Percentiles rank a stretch among this genome's conserved stretches.
Conservation (phyloP, 1,140 invertebrate genomes). For the Megalonaias nervosa region DNA sequence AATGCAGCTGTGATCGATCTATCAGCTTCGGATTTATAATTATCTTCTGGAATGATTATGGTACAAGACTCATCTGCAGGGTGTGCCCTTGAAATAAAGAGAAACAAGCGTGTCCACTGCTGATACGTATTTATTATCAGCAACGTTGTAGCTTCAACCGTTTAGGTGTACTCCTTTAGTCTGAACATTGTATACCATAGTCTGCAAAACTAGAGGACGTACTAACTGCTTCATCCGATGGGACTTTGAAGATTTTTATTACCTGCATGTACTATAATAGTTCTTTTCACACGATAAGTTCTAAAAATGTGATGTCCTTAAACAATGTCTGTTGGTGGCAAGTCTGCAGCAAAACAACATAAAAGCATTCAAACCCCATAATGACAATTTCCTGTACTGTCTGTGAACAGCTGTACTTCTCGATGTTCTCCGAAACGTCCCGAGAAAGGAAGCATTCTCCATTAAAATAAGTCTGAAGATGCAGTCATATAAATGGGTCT, state of each 20-base stretch:
- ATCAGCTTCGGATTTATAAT: background rate
- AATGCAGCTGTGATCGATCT: background rate
- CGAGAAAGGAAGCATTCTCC: conserved; percentile 6
- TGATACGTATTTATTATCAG: conserved; percentile 36
- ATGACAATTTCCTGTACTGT: conserved; percentile 9
- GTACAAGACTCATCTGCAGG: background rate
- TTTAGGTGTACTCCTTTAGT: conserved; percentile 27
- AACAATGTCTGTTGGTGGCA: background rate
- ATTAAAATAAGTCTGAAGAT: conserved; percentile 30
- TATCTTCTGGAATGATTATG: conserved; percentile 10
- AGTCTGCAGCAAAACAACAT: conserved; percentile 11
- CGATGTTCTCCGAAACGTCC: background rate
- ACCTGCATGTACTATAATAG: conserved; percentile 19
- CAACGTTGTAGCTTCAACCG: conserved; percentile 11
- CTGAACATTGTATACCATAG: conserved; percentile 27
- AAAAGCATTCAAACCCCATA: background rate
- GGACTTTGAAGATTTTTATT: conserved; percentile 30
- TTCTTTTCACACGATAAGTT: conserved; percentile 29
- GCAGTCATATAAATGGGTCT: conserved; percentile 20
- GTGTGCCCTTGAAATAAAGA: conserved; percentile 7
- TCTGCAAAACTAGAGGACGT: conserved; percentile 22
- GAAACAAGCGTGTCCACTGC: conserved; percentile 19
- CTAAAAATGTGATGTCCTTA: conserved; percentile 28
- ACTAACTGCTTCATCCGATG: conserved; percentile 25
- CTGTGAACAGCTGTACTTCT: conserved; percentile 15